Conservation (phyloP, 2,888 invertebrate species). For the Bunonema sp. region DNA sequence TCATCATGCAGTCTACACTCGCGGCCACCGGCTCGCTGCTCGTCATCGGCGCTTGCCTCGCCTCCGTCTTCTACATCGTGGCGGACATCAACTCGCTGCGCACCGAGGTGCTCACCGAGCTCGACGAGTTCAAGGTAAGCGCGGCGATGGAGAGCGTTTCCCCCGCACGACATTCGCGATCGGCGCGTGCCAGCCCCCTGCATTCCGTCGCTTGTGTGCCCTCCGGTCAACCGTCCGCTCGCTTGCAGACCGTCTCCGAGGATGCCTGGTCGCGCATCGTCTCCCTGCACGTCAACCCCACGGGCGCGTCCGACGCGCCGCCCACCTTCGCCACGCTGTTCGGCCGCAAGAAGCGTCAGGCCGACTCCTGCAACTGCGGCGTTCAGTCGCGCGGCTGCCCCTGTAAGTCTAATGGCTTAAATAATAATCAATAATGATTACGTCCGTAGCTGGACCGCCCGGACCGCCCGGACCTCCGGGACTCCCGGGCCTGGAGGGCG, state of each 20-base stretch:
- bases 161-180: no score
- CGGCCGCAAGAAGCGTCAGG: conserved; percentile 11
- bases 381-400: conserved; percentile 19
- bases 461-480: conserved; percentile 21
- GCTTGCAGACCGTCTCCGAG: no score
- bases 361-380: conserved; percentile 25
- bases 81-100: conserved; percentile 19
- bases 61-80: conserved; percentile 10
- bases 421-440: no score
- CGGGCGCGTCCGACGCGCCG: not conserved
- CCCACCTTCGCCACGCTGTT: not conserved
- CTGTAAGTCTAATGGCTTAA: no score
- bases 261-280: conserved; percentile 23
- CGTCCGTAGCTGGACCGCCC: conserved; percentile 24
- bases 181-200: no score
- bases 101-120: conserved; percentile 14
- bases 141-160: no score
- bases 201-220: no score
- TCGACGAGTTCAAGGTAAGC: conserved; percentile 9
- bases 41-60: not conserved
- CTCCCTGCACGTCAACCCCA: conserved; percentile 4
- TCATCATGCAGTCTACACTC: no score
- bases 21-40: no score
- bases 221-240: no score
- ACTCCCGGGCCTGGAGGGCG: conserved; percentile 18